Conservation (phyloP, 1,140 invertebrate species). For the Caligus rogercresseyi region DNA sequence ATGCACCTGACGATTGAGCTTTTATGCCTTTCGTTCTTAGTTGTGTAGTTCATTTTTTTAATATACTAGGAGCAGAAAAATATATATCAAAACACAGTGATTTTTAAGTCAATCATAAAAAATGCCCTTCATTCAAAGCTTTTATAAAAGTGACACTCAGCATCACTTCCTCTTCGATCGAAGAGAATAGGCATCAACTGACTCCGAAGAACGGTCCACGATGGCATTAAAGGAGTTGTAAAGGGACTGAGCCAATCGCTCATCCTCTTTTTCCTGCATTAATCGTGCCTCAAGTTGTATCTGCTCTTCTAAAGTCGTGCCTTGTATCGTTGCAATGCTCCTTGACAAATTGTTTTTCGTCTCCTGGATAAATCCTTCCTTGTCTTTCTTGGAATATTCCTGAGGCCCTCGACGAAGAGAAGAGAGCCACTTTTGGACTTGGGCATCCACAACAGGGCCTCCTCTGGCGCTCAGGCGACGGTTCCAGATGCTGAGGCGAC, state of each 20-base stretch:
- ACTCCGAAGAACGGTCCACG: not conserved
- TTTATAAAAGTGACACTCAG: not conserved
- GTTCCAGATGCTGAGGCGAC: not conserved
- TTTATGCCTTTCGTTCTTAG: too few species aligned
- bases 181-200: not conserved
- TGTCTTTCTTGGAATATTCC: not conserved
- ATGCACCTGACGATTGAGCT: too few species aligned
- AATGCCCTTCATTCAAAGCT: too few species aligned
- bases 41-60: too few species aligned
- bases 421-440: not conserved
- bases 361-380: not conserved
- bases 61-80: too few species aligned
- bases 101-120: too few species aligned
- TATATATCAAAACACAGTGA: too few species aligned
- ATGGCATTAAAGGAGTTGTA: not conserved
- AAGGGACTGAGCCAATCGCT: not conserved
- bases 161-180: not conserved
- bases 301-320: not conserved
- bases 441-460: not conserved
- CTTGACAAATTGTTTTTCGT: not conserved
- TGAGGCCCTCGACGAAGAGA: not conserved
- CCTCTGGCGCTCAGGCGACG: not conserved
- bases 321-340: not conserved
- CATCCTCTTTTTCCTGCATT: not conserved
- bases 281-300: not conserved